Percentiles rank a stretch among this genome's conserved stretches.
Conservation (phyloP, 2,888 invertebrate genomes). For the Tetragonula carbonaria region DNA sequence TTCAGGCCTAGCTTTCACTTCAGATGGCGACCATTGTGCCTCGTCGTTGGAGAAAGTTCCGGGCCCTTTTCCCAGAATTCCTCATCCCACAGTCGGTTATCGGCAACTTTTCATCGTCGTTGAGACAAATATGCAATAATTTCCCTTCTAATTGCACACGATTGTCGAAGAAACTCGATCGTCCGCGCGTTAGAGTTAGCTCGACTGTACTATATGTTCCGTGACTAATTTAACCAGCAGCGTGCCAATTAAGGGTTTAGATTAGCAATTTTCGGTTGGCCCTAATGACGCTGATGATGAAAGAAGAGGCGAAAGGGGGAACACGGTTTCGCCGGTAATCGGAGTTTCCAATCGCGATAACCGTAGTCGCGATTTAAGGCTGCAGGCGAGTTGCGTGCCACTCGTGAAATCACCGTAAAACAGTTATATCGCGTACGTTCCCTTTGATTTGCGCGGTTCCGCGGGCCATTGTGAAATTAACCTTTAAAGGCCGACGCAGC, state of each 20-base stretch:
- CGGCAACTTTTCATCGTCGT: no score
- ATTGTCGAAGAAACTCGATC: background rate
- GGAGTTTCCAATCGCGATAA: constrained; percentile 34
- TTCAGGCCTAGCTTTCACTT: no score
- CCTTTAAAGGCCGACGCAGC: constrained; percentile 55
- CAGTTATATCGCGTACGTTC: constrained; percentile 12
- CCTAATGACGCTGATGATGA: background rate
- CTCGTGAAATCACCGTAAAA: constrained; percentile 40
- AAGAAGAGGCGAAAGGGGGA: background rate
- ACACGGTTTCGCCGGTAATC: background rate
- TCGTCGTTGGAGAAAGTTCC: no score
- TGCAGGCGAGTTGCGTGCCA: constrained; percentile 37
- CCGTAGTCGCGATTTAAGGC: background rate
- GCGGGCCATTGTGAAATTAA: constrained; percentile 59
- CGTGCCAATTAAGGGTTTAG: background rate
- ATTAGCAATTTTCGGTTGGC: background rate
- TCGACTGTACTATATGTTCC: background rate
- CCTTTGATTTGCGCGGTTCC: constrained; percentile 42
- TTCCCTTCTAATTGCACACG: background rate
- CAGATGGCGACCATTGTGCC: no score
- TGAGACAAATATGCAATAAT: background rate
- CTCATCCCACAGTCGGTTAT: no score
- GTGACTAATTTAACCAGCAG: background rate
- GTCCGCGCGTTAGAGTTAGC: background rate
- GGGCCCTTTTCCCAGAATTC: no score